Base-by-base conservation (phyloP, 2,113 vertebrate species). In the Eidolon helvum region DNA sequence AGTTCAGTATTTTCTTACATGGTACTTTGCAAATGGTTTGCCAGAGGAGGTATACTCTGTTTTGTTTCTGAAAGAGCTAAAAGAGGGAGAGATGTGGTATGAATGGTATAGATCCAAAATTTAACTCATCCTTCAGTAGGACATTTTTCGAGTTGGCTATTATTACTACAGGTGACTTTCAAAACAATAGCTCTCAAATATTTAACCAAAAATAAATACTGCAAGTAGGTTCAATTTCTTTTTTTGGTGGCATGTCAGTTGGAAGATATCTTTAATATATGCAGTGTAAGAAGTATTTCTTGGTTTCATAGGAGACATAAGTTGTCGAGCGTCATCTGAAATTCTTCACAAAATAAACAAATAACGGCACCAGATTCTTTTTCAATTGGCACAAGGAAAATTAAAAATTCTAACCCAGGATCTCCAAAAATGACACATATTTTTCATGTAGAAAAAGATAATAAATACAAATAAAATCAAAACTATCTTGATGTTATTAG, bases 401-500 rank as follows among this genome's bases (percentile, higher is more conserved):
- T 22, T 61, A 90, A 79, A 92, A 72, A 66, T 53, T 86, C 71
- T 97, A 97, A 89, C 75, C 38, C 66, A 72, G 38, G 63, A 72
- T 93, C 50, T 94, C 69, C 78, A 50, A 94, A 96, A 85, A 97
- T 91, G 69, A 79, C 45, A 95, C 10, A 48, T 24, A 43, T 77
- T 95, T 97, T 96, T 91, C 59, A 94, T 84, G 53, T 88, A 24
- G 45, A 35, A 89, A 92, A 92, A 96, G 78, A 75, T 10, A 77
- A 91, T 28, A 45, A 91, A 93, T 24, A 69, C 84, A 88, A 93
- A 87, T 79, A 91, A 93, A 92, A 82, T 89, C 26, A 96, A 97
- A 90, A 78, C 82, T 96, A 93, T 84, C 71, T 84, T 93, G 91
- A 86, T 71, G 66, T 88, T 96, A 95, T 85, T 95, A 93, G 74